Base-by-base conservation (phyloP, 2,888 invertebrate genomes). In the Galerucella nymphaeae region DNA sequence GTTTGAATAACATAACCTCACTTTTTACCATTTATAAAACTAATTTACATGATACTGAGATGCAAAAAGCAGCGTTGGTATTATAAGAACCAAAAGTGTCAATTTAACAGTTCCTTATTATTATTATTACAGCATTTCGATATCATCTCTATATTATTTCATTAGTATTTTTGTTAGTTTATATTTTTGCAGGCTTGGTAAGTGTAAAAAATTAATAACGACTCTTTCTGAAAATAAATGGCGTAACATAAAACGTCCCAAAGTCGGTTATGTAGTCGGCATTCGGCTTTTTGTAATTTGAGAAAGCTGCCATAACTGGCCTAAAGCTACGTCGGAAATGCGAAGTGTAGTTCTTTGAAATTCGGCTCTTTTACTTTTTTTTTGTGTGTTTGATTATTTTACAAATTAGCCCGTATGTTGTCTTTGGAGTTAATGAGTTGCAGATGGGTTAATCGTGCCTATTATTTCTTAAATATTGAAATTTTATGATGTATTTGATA, bases 301-400 rank as follows among this genome's bases (percentile, higher is more conserved):
- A 68, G 68, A 62, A 68, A 53, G 50, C 67, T 20, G n/a, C 42
- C 23, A 59, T 59, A 67, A 67, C 67, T 45, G 59, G 59, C 59
- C 67, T 67, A 42, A 61, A 45, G 23, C 16, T 57, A 58, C 59
- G 67, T 67, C 67, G 67, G 67, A 67, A 59, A 67, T 62, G 62
- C 53, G 50, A 62, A 61, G 68, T 68, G 68, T 68, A 62, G 59
- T 68, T 68, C 68, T 68, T 68, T 68, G 68, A 68, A 68, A 68
- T 62, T 62, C 14, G 61, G 68, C 68, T 62, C 53, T 68, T 68
- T 68, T 61, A 62, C 53, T 20, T 14, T 18, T 41, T 68, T 68
- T 68, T 68, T 59, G 20, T 6, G n/a, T 62, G 53, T 68, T 68
- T 68, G 68, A 68, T 68, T 68, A 68, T 68, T 68, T 68, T 68